A percentile compares a stretch with the other conserved stretches of the same genome.
phyloP scores from a whole-genome alignment of 2,113 vertebrate species.

The Thermophis baileyi region DNA sequence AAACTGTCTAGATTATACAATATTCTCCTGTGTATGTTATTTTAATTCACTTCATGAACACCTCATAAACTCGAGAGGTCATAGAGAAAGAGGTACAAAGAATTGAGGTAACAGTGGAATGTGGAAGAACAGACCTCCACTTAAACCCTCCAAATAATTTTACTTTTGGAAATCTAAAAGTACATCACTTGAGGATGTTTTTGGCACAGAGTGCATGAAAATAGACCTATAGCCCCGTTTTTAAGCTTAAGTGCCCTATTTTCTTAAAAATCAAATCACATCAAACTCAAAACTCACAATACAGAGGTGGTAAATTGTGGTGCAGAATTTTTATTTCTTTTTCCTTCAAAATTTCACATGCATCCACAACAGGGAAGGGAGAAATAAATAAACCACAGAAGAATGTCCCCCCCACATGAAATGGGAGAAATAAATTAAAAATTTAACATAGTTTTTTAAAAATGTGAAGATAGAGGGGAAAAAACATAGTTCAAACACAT shows the following conservation, averaged over 20 bases:
- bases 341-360: conserved; percentile 28
- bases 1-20: not conserved
- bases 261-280: conserved; percentile 17
- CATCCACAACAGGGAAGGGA: conserved; percentile 29
- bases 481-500: conserved; percentile 12
- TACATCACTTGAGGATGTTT: not conserved
- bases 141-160: not conserved
- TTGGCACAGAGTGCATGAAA: not conserved
- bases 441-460: conserved; percentile 4
- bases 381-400: conserved; percentile 32
- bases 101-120: not conserved
- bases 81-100: not conserved
- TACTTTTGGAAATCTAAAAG: not conserved
- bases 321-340: conserved; percentile 22
- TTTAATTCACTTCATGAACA: not conserved
- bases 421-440: conserved; percentile 37
- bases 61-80: not conserved
- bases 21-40: not conserved
- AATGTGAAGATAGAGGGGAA: not conserved
- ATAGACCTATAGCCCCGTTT: conserved; percentile 1
- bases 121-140: not conserved
- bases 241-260: conserved; percentile 11
- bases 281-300: conserved; percentile 27
- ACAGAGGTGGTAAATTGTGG: conserved; percentile 16
- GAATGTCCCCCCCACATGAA: not conserved